Percentiles rank a stretch among this genome's conserved stretches.
phyloP scores from a whole-genome alignment of 2,113 vertebrate genomes.

The Microtus richardsoni region DNA sequence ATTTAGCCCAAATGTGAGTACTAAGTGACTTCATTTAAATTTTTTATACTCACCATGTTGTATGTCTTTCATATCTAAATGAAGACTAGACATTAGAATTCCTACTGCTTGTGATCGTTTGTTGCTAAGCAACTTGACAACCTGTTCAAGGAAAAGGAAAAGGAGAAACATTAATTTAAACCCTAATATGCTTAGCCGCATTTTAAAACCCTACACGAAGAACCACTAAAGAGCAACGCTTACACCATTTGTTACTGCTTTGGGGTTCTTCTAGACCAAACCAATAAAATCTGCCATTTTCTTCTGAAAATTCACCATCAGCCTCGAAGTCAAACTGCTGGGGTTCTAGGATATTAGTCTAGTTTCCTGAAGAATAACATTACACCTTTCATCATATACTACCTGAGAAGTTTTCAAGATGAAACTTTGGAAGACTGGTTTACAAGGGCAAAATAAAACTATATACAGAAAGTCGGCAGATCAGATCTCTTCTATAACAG shows the following conservation, averaged over 20 bases:
- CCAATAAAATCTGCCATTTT: background rate
- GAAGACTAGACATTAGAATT: slow-evolving; percentile 98
- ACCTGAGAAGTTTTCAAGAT: slow-evolving; percentile 74
- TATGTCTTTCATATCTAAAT: slow-evolving; percentile 98
- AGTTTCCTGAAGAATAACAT: slow-evolving; percentile 77
- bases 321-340: slow-evolving; percentile 40
- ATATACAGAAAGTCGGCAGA: slow-evolving; percentile 55
- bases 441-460: slow-evolving; percentile 73
- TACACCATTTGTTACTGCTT: background rate
- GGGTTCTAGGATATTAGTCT: slow-evolving; percentile 70
- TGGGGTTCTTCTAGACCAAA: background rate
- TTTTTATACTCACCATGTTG: slow-evolving; percentile 92
- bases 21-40: background rate
- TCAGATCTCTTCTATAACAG: slow-evolving; percentile 51
- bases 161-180: slow-evolving; percentile 68
- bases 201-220: slow-evolving; percentile 10
- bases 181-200: background rate
- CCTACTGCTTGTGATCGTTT: slow-evolving; percentile 99
- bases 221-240: slow-evolving; percentile 40
- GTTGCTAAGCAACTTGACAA: slow-evolving; percentile 97
- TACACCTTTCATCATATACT: slow-evolving; percentile 64
- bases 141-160: slow-evolving; percentile 85
- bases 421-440: slow-evolving; percentile 62
- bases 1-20: background rate
- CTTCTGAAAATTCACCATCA: background rate